These are phyloP conservation scores for Tetragonula carbonaria DNA, from an alignment of 2,888 invertebrate species.

Conservation along the genomic window DNA sequence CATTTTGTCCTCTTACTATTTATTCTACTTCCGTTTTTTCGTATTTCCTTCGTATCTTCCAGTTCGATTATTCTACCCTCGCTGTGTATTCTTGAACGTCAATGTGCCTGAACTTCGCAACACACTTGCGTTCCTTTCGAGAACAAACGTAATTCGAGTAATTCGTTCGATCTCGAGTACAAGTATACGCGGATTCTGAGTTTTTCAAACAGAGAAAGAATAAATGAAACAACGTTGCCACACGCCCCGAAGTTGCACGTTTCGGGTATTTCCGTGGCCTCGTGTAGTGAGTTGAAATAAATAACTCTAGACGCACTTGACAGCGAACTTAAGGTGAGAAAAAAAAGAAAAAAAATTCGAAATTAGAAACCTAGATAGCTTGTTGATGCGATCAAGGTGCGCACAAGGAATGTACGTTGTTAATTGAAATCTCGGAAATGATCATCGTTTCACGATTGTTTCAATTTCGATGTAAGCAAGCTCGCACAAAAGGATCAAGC, in stretches of 20 bases:
- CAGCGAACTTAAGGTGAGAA: conserved; percentile 26
- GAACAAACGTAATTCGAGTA: background rate
- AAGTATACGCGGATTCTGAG: conserved; percentile 1
- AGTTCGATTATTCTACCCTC: conserved; percentile 12
- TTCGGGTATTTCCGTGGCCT: conserved; percentile 17
- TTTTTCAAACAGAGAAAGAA: background rate
- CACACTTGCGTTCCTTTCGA: conserved; percentile 17
- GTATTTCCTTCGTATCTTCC: conserved; percentile 51
- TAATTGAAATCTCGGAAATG: conserved; percentile 27
- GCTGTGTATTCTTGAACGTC: conserved; percentile 20
- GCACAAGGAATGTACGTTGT: conserved; percentile 8
- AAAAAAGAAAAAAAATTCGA: background rate
- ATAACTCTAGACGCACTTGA: conserved; percentile 23
- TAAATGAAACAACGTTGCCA: background rate
- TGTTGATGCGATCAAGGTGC: conserved; percentile 34
- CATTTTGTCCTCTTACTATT: conserved; percentile 9
- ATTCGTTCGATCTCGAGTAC: background rate
- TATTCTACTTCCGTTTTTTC: conserved; percentile 34
- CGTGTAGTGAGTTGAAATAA: conserved; percentile 33
- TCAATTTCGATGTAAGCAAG: conserved; percentile 19
- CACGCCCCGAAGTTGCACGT: background rate
- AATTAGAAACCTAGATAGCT: conserved; percentile 53
- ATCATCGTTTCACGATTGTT: background rate
- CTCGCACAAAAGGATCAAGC: conserved; percentile 70
- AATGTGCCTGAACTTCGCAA: conserved; percentile 36